These are phyloP conservation scores for Phaenicophaeus curvirostris DNA, from an alignment of 2,797 vertebrate genomes.

Conservation along the genomic window DNA sequence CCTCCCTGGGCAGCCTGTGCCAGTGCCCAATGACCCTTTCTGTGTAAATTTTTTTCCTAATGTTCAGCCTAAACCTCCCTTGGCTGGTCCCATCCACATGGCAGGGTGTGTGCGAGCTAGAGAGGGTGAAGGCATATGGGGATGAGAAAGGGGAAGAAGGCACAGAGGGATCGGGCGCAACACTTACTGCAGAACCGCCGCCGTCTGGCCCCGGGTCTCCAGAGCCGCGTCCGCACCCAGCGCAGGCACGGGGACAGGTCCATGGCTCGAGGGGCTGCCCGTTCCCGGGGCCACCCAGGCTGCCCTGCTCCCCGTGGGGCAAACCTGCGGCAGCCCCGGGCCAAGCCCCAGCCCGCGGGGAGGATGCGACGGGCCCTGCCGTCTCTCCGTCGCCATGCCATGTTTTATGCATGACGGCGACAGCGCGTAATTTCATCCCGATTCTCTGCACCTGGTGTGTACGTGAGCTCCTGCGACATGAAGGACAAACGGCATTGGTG, in stretches of 20 bases:
- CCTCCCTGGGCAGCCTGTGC: no score
- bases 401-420: constrained; percentile 82
- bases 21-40: no score
- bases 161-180: fast-evolving
- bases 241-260: constrained; percentile 85
- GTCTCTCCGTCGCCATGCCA: constrained; percentile 53
- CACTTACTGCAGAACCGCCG: constrained; percentile 89
- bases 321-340: neutral
- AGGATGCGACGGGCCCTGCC: constrained; percentile 6
- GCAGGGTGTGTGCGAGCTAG: fast-evolving
- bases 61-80: no score
- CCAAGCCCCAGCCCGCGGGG: neutral
- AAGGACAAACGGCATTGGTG: neutral
- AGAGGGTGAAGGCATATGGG: fast-evolving
- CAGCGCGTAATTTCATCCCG: constrained; percentile 72
- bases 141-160: no score
- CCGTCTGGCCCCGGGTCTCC: constrained; percentile 80
- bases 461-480: neutral
- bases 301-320: neutral
- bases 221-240: constrained; percentile 86
- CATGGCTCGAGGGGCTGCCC: constrained; percentile 74
- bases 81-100: fast-evolving
- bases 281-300: neutral
- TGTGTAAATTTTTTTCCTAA: no score
- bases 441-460: neutral